Conservation (phyloP, 2,797 vertebrate genomes). For the Acanthurus tractus region DNA sequence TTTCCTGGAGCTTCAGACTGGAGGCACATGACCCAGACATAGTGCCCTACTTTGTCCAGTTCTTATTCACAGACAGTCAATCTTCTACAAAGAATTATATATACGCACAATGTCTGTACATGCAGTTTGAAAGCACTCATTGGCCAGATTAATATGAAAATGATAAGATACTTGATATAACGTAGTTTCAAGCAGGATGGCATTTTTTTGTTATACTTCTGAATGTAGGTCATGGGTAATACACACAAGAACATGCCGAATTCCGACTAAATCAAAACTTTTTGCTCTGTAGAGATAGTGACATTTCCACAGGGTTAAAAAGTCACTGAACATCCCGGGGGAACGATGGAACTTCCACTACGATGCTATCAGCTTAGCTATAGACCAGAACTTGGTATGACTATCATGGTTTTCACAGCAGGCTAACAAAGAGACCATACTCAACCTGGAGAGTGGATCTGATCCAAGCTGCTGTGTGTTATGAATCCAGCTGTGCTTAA, state of each 20-base stretch:
- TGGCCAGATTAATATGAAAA: background rate
- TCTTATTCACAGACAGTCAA: constrained; percentile 18
- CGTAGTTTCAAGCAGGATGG: background rate
- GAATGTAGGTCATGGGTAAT: background rate
- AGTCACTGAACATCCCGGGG: constrained; percentile 25
- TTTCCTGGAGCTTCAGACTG: constrained; percentile 34
- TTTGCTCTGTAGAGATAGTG: constrained; percentile 7
- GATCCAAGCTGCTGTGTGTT: constrained; percentile 56
- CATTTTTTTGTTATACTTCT: background rate
- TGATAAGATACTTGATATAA: background rate
- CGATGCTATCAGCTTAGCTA: constrained; percentile 60
- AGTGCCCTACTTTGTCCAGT: constrained; percentile 47
- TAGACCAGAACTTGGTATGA: constrained; percentile 50
- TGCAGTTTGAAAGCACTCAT: background rate
- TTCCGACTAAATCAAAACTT: constrained; percentile 15
- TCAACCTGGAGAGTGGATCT: constrained; percentile 49
- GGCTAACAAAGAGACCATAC: constrained; percentile 40
- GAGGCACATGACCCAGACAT: constrained; percentile 46
- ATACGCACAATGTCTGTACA: background rate
- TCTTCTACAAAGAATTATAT: background rate
- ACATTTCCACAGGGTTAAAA: constrained; percentile 10
- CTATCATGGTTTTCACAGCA: constrained; percentile 62
- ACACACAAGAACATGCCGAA: background rate
- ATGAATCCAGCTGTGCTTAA: constrained; percentile 69
- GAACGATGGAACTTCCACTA: constrained; percentile 19